Evolutionary conservation across 1,140 invertebrate species (phyloP).

Genomic region (Procambarus clarkii): DNA sequence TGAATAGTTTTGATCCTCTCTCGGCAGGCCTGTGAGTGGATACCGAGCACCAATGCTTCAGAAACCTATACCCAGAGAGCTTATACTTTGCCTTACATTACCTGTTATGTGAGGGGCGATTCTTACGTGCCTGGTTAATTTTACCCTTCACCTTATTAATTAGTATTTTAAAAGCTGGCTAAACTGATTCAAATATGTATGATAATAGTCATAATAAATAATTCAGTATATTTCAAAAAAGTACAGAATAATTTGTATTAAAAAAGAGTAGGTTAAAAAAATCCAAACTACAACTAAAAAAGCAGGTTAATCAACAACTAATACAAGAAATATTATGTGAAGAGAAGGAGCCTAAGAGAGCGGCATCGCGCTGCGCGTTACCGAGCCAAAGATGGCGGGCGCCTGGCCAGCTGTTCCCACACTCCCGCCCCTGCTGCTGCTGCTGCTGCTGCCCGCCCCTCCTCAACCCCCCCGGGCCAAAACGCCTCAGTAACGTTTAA

Average conservation of each 20-base stretch:
- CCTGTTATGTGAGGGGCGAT: constrained; percentile 44
- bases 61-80: constrained; percentile 62
- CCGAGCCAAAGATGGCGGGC: background rate
- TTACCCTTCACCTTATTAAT: constrained; percentile 61
- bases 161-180: constrained; percentile 32
- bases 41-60: constrained; percentile 63
- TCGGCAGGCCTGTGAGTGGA: constrained; percentile 83
- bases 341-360: background rate
- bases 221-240: constrained; percentile 37
- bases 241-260: constrained; percentile 38
- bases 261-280: constrained; percentile 22
- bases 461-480: no score
- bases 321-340: constrained; percentile 8
- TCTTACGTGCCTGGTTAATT: constrained; percentile 19
- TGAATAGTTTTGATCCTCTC: constrained; percentile 90
- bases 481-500: no score
- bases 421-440: no score
- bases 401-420: no score
- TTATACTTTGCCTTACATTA: constrained; percentile 46
- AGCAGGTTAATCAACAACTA: constrained; percentile 46
- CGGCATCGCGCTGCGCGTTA: background rate
- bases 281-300: constrained; percentile 36
- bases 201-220: constrained; percentile 39
- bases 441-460: no score
- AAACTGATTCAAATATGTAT: constrained; percentile 18